A percentile compares a stretch with the other conserved stretches of the same genome.
These are phyloP conservation scores for Antechinus stuartii DNA, from an alignment of 2,113 vertebrate genomes.

Conservation along the genomic window DNA sequence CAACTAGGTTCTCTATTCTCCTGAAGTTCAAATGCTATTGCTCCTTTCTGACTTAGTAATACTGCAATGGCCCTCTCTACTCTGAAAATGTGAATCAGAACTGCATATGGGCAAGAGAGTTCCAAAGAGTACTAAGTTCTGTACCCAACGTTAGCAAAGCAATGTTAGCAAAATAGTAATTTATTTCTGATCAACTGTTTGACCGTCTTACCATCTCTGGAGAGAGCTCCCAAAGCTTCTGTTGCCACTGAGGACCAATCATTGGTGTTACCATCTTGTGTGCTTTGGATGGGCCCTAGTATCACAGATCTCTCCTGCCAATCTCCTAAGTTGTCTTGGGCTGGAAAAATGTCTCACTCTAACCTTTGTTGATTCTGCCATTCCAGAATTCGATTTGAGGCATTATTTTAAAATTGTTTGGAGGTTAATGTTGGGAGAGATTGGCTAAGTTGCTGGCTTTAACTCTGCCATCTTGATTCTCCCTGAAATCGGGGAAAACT, in stretches of 20 bases:
- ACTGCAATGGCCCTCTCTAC: neutral
- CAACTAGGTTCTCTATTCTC: too few relatives aligned
- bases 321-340: neutral
- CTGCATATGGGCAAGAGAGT: neutral
- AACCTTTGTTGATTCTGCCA: neutral
- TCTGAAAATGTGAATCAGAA: neutral
- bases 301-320: neutral
- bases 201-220: neutral
- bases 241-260: accelerated
- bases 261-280: neutral
- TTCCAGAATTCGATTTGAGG: neutral
- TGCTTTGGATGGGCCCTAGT: neutral
- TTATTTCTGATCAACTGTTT: neutral
- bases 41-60: neutral
- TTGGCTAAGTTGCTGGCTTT: neutral
- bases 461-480: neutral
- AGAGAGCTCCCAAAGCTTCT: neutral
- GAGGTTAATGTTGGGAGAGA: neutral
- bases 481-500: neutral
- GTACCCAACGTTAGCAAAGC: too few relatives aligned
- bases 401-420: neutral
- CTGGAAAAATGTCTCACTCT: neutral
- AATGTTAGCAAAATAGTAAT: neutral
- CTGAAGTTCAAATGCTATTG: neutral
- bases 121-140: too few relatives aligned